These are phyloP conservation scores for Cyrtonyx montezumae DNA, from an alignment of 2,113 vertebrate genomes.

Conservation along the genomic window DNA sequence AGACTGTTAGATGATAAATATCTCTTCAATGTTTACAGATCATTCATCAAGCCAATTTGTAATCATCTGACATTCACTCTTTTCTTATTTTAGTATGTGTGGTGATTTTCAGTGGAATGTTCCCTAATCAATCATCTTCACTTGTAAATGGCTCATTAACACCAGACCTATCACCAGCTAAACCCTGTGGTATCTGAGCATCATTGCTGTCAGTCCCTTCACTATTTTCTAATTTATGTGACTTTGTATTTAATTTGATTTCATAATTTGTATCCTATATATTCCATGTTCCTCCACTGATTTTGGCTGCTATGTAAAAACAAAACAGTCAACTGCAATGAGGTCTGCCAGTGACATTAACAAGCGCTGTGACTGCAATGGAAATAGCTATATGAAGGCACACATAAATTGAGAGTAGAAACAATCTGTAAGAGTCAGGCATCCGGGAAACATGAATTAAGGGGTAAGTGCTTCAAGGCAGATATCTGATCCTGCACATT, in stretches of 20 bases:
- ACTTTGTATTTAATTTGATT: neutral
- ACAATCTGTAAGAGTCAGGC: neutral
- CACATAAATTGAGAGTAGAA: neutral
- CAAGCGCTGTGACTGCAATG: neutral
- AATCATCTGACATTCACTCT: neutral
- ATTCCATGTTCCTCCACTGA: neutral
- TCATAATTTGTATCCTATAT: neutral
- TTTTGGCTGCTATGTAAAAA: constrained; percentile 7
- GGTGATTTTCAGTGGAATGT: neutral
- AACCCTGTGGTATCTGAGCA: neutral
- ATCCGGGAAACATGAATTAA: neutral
- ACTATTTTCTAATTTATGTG: neutral
- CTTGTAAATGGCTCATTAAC: neutral
- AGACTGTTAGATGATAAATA: too few species aligned
- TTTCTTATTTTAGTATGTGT: neutral
- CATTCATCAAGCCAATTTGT: neutral
- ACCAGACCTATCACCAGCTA: neutral
- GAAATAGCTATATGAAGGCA: neutral
- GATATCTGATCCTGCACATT: neutral
- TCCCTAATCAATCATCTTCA: neutral
- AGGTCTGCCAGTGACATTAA: constrained; percentile 3
- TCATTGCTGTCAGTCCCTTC: neutral
- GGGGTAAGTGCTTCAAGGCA: neutral
- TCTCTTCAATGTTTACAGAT: neutral
- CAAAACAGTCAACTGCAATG: neutral